These are phyloP conservation scores for Drosophila leonis DNA, from an alignment of 2,888 invertebrate species.

Conservation along the genomic window DNA sequence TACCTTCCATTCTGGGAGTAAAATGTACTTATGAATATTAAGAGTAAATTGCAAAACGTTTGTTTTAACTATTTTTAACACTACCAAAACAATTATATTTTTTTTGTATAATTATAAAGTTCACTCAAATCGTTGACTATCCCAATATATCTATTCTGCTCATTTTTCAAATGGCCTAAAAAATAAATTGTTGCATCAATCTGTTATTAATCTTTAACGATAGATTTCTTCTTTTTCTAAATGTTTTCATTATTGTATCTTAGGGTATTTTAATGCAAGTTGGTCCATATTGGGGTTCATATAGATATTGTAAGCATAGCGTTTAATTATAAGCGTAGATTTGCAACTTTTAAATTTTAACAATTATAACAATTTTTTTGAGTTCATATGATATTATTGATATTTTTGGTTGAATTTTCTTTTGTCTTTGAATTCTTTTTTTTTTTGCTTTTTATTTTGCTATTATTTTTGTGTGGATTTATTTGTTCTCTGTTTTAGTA, in stretches of 20 bases:
- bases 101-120: background rate
- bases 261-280: background rate
- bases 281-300: slow-evolving; percentile 14
- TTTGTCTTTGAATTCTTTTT: slow-evolving; percentile 12
- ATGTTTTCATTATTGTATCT: background rate
- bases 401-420: slow-evolving; percentile 84
- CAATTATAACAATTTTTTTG: slow-evolving; percentile 60
- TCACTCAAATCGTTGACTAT: background rate
- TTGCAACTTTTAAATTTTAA: slow-evolving; percentile 47
- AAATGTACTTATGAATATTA: slow-evolving; percentile 25
- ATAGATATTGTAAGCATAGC: slow-evolving; percentile 27
- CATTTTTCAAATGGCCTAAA: background rate
- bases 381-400: slow-evolving; percentile 85
- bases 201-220: background rate
- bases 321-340: slow-evolving; percentile 31
- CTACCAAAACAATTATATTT: background rate
- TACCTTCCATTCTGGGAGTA: slow-evolving; percentile 83
- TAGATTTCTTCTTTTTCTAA: background rate
- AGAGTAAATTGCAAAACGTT: background rate
- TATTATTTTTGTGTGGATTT: slow-evolving; percentile 28
- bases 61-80: background rate
- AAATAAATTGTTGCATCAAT: background rate
- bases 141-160: background rate
- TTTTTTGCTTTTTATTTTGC: background rate
- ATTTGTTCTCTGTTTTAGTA: slow-evolving; percentile 32